These are phyloP conservation scores for Trachelus iudaicus DNA, from an alignment of 2,888 invertebrate species.

Conservation along the genomic window DNA sequence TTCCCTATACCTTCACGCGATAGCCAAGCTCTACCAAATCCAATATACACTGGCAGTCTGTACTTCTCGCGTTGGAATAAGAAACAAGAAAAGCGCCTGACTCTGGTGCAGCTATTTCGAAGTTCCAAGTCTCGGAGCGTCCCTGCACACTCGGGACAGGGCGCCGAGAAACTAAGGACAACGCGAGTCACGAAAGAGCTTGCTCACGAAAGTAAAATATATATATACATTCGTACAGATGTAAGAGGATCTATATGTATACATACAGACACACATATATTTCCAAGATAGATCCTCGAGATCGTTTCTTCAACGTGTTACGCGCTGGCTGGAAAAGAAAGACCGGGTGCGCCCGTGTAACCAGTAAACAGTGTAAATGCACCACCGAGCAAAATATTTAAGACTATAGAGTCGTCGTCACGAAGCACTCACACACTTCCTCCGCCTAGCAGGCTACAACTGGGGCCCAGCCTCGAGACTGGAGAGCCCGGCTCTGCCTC, in stretches of 20 bases:
- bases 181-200: background rate
- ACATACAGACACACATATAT: background rate
- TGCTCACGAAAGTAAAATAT: background rate
- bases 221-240: background rate
- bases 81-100: background rate
- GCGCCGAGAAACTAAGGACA: background rate
- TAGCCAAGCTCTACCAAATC: background rate
- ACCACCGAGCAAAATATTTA: constrained; percentile 17
- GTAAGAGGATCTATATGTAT: background rate
- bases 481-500: constrained; percentile 12
- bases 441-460: constrained; percentile 26
- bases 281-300: background rate
- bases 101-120: background rate
- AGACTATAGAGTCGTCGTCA: constrained; percentile 1
- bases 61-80: background rate
- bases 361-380: constrained; percentile 3
- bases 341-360: background rate
- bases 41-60: background rate
- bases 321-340: background rate
- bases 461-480: constrained; percentile 21
- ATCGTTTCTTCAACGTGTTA: background rate
- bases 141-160: background rate
- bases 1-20: background rate
- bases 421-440: constrained; percentile 11
- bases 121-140: background rate